Percentiles rank a stretch among this genome's conserved stretches.
phyloP scores from a whole-genome alignment of 2,888 invertebrate genomes.

The Stenurella melanura region DNA sequence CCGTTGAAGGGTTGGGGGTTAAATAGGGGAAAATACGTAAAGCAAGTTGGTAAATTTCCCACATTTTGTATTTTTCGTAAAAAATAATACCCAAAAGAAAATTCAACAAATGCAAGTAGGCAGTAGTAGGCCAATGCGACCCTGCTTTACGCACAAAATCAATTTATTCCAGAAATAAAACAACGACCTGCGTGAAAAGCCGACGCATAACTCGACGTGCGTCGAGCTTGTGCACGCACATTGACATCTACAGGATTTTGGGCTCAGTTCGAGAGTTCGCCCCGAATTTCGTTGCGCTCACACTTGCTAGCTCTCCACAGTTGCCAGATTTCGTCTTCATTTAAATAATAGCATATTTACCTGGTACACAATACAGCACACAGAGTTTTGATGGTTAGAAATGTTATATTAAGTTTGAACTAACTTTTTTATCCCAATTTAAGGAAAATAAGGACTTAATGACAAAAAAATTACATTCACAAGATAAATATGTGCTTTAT shows the following conservation, averaged over 20 bases:
- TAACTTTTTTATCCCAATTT: too few species aligned
- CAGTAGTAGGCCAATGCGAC: conserved; percentile 20
- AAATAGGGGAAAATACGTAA: too few species aligned
- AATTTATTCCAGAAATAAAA: conserved; percentile 41
- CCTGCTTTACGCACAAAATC: conserved; percentile 31
- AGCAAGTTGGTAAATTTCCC: too few species aligned
- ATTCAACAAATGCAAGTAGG: not conserved
- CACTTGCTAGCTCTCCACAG: conserved; percentile 16
- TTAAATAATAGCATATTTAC: not conserved
- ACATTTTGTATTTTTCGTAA: not conserved
- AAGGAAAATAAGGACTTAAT: too few species aligned
- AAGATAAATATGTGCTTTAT: too few species aligned
- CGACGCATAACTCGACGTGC: conserved; percentile 41
- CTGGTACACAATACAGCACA: not conserved
- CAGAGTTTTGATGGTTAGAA: too few species aligned
- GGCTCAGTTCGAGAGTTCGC: conserved; percentile 37
- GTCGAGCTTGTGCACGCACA: conserved; percentile 41
- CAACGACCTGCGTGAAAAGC: conserved; percentile 43
- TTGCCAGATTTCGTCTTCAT: conserved; percentile 36
- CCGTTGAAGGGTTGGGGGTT: too few species aligned
- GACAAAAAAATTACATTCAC: too few species aligned
- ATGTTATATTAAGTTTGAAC: too few species aligned
- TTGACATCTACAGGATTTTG: conserved; percentile 41
- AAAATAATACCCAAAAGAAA: not conserved
- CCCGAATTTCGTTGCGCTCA: conserved; percentile 45